phyloP scores from a whole-genome alignment of 2,888 invertebrate species.

The Ditula angustiorana region DNA sequence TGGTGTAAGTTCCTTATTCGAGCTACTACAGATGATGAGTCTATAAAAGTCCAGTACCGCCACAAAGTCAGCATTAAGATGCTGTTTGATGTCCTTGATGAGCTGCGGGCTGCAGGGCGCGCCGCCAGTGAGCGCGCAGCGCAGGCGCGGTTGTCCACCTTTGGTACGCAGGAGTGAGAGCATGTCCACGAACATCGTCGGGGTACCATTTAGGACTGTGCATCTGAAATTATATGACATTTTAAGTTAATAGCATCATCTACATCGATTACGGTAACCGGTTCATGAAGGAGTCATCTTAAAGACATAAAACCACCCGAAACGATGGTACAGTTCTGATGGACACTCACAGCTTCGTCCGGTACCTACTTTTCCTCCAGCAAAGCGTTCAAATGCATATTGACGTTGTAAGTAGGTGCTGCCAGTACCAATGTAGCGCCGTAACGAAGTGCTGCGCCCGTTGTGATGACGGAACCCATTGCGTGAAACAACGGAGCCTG shows the following conservation, averaged over 20 bases:
- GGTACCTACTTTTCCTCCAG: slow-evolving; percentile 88
- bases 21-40: too few relatives aligned
- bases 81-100: slow-evolving; percentile 80
- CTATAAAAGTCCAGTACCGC: slow-evolving; percentile 66
- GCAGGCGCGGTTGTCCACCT: slow-evolving; percentile 66
- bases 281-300: too few relatives aligned
- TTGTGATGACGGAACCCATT: slow-evolving; percentile 90
- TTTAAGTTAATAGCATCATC: too few relatives aligned
- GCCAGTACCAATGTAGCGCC: slow-evolving; percentile 88
- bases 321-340: background rate
- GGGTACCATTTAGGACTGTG: slow-evolving; percentile 90
- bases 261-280: too few relatives aligned
- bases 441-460: slow-evolving; percentile 84
- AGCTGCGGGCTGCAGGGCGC: slow-evolving; percentile 90
- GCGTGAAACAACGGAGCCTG: slow-evolving; percentile 91
- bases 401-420: slow-evolving; percentile 85
- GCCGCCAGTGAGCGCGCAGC: slow-evolving; percentile 89
- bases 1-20: too few relatives aligned
- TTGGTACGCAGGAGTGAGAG: slow-evolving; percentile 73
- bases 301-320: too few relatives aligned
- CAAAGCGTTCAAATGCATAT: slow-evolving; percentile 87
- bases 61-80: slow-evolving; percentile 79
- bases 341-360: background rate
- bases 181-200: slow-evolving; percentile 95
- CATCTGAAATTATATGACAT: slow-evolving; percentile 84